A percentile compares a stretch with the other conserved stretches of the same genome.
Evolutionary conservation across 2,888 invertebrate species (phyloP).

Genomic region (Philopedon plagiatum): DNA sequence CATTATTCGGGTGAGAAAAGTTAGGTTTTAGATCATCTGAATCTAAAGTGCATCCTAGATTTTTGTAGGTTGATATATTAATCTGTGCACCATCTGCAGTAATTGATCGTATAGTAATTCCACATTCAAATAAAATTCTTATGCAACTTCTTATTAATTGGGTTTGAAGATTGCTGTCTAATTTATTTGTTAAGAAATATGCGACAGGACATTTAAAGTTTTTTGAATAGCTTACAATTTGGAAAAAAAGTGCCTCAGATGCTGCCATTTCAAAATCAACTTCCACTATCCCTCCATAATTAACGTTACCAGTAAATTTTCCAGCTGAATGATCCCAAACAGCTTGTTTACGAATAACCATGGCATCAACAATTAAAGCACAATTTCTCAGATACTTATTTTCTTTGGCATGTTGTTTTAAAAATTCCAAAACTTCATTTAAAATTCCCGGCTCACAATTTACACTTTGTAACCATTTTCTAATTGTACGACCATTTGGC

Average conservation of each 20-base stretch:
- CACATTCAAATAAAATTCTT: constrained; percentile 9
- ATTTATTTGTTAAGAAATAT: constrained; percentile 53
- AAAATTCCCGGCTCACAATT: constrained; percentile 54
- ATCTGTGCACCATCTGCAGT: constrained; percentile 41
- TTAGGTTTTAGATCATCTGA: constrained; percentile 29
- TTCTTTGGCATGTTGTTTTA: constrained; percentile 42
- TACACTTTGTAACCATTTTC: constrained; percentile 50
- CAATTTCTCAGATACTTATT: constrained; percentile 49
- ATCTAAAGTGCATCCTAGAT: constrained; percentile 27
- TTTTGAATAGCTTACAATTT: constrained; percentile 5
- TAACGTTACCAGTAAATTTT: constrained; percentile 19
- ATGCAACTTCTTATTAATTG: constrained; percentile 31
- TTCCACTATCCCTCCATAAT: constrained; percentile 30
- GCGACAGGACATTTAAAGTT: constrained; percentile 51
- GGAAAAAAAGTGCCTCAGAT: constrained; percentile 25
- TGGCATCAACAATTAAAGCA: constrained; percentile 41
- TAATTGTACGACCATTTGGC: constrained; percentile 52
- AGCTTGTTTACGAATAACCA: constrained; percentile 38
- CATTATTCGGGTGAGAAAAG: constrained; percentile 46
- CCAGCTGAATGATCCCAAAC: constrained; percentile 17
- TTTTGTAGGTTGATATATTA: constrained; percentile 48
- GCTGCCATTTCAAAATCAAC: constrained; percentile 22
- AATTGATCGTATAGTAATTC: constrained; percentile 19
- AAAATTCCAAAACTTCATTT: constrained; percentile 47
- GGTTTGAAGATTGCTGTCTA: constrained; percentile 38